A percentile compares a stretch with the other conserved stretches of the same genome.
Evolutionary conservation across 2,797 vertebrate genomes (phyloP).

Genomic region (Girardinus metallicus): DNA sequence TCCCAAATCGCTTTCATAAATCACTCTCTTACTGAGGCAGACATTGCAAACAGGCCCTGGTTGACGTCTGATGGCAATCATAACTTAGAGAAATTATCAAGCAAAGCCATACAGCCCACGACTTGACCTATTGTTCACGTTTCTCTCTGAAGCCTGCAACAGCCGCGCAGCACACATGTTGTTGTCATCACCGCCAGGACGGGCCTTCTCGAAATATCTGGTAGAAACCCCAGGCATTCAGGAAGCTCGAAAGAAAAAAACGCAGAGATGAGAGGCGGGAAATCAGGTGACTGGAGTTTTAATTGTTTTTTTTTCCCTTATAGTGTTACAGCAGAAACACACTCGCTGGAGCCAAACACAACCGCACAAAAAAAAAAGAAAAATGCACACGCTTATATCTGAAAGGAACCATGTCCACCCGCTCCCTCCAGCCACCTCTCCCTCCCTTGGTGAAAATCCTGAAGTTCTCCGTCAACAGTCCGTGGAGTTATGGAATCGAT

Average conservation of each 20-base stretch:
- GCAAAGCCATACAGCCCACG: constrained; percentile 42
- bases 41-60: constrained; percentile 20
- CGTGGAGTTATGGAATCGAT: constrained; percentile 62
- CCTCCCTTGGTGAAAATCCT: constrained; percentile 39
- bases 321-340: constrained; percentile 35
- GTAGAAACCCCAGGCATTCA: constrained; percentile 53
- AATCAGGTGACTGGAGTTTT: constrained; percentile 64
- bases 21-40: constrained; percentile 7
- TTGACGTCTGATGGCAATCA: constrained; percentile 57
- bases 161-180: constrained; percentile 65
- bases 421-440: neutral
- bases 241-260: constrained; percentile 59
- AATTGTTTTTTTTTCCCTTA: constrained; percentile 11
- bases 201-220: constrained; percentile 53
- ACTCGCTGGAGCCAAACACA: constrained; percentile 39
- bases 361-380: neutral
- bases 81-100: constrained; percentile 40
- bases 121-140: constrained; percentile 54
- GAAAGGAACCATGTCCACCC: constrained; percentile 45
- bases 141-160: constrained; percentile 27
- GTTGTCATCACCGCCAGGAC: constrained; percentile 63
- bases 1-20: constrained; percentile 36
- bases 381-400: constrained; percentile 46
- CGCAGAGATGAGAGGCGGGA: constrained; percentile 56
- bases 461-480: constrained; percentile 54